Evolutionary conservation across 2,113 vertebrate genomes (phyloP), one percentile per base, ranked within the genome.

Genomic region (Dermatemys mawii): DNA sequence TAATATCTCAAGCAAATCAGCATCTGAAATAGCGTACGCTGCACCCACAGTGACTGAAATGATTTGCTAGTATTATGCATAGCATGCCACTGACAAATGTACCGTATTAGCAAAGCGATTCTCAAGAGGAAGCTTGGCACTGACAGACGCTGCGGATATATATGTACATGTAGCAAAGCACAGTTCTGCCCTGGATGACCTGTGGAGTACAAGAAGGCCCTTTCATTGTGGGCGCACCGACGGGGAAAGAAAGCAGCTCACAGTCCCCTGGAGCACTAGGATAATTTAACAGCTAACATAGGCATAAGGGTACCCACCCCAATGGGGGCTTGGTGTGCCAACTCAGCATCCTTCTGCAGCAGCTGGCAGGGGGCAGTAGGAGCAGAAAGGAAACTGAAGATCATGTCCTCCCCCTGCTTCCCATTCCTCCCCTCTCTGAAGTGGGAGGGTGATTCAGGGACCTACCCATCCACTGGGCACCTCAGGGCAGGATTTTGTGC

Each of bases 1-100:
- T 90, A 84, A 73, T 17, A 26, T 29, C 27, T 91, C 67, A 83
- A 95, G 63, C 29, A 92, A 73, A 90, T 54, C 82, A 57, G 41
- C 55, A 57, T 73, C n/a, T 67, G 82, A 86, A 90, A 79, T 13
- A 41, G 35, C 2, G 6, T 57, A 80, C n/a, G 35, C 76, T 22
- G 32, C 57, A 79, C n/a, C 76, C 55, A 5, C 84, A 70, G 49
- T 11, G 38, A 55, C 82, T 26, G 79, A 87, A 76, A 79, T 35
- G 9, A 83, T 70, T 55, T 79, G 53, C 83, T 80, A 93, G 24
- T 17, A 41, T 32, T 76, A 41, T 7, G 19, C 41, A 38, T 11
- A 48, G n/a, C 79, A 41, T 4, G 19, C 41, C 35, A 35, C 50
- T 78, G 79, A n/a, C 48, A 48, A 84, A 38, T 4, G 3, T 27